These are phyloP conservation scores for Mus spretus DNA, from an alignment of 2,797 vertebrate species.

Conservation along the genomic window DNA sequence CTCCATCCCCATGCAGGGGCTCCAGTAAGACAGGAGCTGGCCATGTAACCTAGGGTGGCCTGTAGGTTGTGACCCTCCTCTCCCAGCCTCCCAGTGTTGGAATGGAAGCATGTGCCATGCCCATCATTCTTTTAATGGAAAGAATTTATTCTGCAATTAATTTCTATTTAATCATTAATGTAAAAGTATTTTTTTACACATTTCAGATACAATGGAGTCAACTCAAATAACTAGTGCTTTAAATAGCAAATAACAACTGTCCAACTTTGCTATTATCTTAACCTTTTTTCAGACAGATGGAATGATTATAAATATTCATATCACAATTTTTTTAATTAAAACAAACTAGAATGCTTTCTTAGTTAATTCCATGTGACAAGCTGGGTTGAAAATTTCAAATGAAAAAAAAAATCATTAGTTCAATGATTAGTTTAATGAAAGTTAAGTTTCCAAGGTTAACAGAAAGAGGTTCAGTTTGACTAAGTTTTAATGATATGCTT, in stretches of 20 bases:
- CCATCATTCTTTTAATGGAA: constrained; percentile 23
- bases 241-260: constrained; percentile 35
- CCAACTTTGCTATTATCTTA: neutral
- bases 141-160: constrained; percentile 33
- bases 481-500: constrained; percentile 33
- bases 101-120: neutral
- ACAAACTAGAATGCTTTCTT: neutral
- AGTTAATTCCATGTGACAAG: constrained; percentile 9
- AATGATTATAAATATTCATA: constrained; percentile 50
- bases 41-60: neutral
- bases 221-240: constrained; percentile 51
- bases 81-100: neutral
- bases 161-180: constrained; percentile 39
- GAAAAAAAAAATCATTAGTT: constrained; percentile 54
- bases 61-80: neutral
- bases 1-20: neutral
- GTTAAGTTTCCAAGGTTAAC: neutral
- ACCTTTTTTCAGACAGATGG: neutral
- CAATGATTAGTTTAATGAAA: neutral
- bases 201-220: constrained; percentile 19
- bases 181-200: neutral
- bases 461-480: neutral
- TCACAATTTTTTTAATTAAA: constrained; percentile 39
- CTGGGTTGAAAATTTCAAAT: constrained; percentile 50
- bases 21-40: neutral